phyloP scores from a whole-genome alignment of 2,888 invertebrate genomes.

The Heliconius aoede region DNA sequence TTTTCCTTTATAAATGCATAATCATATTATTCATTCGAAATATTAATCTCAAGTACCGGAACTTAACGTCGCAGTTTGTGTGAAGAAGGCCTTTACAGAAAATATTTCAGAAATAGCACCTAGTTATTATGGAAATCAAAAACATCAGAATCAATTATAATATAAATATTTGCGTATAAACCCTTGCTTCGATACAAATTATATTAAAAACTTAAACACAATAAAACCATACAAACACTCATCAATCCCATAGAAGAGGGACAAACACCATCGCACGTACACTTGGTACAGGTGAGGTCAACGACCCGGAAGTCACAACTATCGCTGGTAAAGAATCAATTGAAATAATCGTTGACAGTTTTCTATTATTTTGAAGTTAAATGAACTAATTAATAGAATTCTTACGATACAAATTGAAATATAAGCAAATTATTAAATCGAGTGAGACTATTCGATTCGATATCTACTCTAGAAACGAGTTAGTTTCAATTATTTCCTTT shows the following conservation, averaged over 20 bases:
- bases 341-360: background rate
- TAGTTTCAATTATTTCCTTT: too few relatives aligned
- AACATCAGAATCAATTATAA: too few relatives aligned
- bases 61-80: too few relatives aligned
- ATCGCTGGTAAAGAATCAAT: conserved; percentile 30
- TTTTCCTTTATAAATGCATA: too few relatives aligned
- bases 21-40: too few relatives aligned
- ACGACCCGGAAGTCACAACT: conserved; percentile 34
- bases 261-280: conserved; percentile 29
- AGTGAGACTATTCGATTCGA: too few relatives aligned
- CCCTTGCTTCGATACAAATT: background rate
- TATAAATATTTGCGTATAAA: background rate
- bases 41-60: too few relatives aligned
- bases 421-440: background rate
- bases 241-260: conserved; percentile 9
- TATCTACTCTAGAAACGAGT: too few relatives aligned
- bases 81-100: too few relatives aligned
- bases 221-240: background rate
- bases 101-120: too few relatives aligned
- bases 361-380: background rate
- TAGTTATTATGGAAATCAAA: too few relatives aligned
- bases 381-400: background rate
- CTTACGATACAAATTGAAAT: background rate
- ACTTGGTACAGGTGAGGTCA: conserved; percentile 28
- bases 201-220: background rate